These are phyloP conservation scores for Hydrolagus affinis DNA, from an alignment of 2,113 vertebrate species.

Conservation along the genomic window DNA sequence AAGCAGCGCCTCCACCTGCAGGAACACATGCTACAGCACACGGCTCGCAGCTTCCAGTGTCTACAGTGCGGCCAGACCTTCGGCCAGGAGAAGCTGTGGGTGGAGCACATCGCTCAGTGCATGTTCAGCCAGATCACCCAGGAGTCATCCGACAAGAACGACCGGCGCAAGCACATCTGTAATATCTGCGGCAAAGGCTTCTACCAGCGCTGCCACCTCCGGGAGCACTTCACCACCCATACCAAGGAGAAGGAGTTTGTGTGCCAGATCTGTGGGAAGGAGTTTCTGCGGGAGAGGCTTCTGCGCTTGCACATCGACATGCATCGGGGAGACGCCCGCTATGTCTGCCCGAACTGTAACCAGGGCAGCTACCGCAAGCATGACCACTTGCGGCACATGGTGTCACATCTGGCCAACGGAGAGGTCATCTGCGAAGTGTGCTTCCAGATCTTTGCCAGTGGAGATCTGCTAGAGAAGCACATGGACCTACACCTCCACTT, in stretches of 20 bases:
- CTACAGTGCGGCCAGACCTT: slow-evolving; percentile 82
- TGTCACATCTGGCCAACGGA: slow-evolving; percentile 88
- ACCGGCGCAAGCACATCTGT: slow-evolving; percentile 93
- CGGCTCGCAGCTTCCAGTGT: slow-evolving; percentile 71
- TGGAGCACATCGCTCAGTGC: slow-evolving; percentile 83
- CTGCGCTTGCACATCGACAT: slow-evolving; percentile 95
- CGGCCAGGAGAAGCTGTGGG: slow-evolving; percentile 74
- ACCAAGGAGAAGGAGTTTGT: slow-evolving; percentile 98
- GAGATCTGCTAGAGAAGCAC: slow-evolving; percentile 88
- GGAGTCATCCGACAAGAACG: slow-evolving; percentile 77
- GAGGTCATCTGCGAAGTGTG: slow-evolving; percentile 98
- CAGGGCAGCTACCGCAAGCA: slow-evolving; percentile 98
- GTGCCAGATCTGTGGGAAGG: slow-evolving; percentile 94
- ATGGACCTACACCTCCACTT: slow-evolving; percentile 97
- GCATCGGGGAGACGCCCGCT: slow-evolving; percentile 96
- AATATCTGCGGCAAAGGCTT: slow-evolving; percentile 93
- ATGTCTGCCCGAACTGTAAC: slow-evolving; percentile 92
- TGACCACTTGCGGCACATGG: slow-evolving; percentile 97
- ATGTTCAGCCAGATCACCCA: slow-evolving; percentile 68
- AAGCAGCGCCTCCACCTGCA: slow-evolving; percentile 56
- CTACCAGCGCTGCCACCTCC: slow-evolving; percentile 94
- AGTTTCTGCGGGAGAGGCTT: slow-evolving; percentile 91
- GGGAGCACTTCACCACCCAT: slow-evolving; percentile 97
- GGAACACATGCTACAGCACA: slow-evolving; percentile 63
- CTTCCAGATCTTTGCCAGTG: slow-evolving; percentile 92